Conservation (phyloP, 2,888 invertebrate species). For the Apodemia duryi region DNA sequence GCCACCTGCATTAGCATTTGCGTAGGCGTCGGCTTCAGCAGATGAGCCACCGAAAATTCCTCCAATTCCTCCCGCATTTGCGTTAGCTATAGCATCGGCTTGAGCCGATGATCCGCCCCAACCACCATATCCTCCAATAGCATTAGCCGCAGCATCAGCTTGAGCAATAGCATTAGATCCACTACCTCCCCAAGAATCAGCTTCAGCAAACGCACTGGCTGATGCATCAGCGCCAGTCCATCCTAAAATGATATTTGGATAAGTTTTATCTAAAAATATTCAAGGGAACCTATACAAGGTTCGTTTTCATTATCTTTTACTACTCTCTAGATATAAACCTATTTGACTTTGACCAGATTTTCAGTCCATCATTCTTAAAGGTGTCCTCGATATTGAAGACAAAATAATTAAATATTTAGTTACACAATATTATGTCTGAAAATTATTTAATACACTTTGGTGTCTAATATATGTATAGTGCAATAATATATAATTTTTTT, state of each 20-base stretch:
- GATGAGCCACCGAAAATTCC: slow-evolving; percentile 21
- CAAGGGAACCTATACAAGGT: neutral
- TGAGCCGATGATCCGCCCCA: slow-evolving; percentile 22
- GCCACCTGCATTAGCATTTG: slow-evolving; percentile 23
- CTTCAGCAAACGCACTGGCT: slow-evolving; percentile 22
- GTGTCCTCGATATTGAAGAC: neutral
- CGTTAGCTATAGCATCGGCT: slow-evolving; percentile 28
- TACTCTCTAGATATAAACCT: too few relatives aligned
- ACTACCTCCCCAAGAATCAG: slow-evolving; percentile 22
- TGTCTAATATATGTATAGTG: too few relatives aligned
- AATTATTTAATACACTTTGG: too few relatives aligned
- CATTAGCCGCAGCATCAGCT: slow-evolving; percentile 29
- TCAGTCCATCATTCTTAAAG: slow-evolving; percentile 2
- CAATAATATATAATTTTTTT: too few relatives aligned
- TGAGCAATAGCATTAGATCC: slow-evolving; percentile 29
- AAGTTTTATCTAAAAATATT: neutral
- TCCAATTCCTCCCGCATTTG: slow-evolving; percentile 21
- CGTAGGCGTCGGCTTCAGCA: slow-evolving; percentile 30
- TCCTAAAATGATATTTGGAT: neutral
- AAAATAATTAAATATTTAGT: too few relatives aligned
- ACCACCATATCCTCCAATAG: slow-evolving; percentile 21
- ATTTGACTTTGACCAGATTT: slow-evolving; percentile 6
- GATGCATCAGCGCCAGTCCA: slow-evolving; percentile 26
- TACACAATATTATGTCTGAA: too few relatives aligned
- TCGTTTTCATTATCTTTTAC: too few relatives aligned